phyloP scores from a whole-genome alignment of 2,888 invertebrate genomes.

The Zonitis immaculata region DNA sequence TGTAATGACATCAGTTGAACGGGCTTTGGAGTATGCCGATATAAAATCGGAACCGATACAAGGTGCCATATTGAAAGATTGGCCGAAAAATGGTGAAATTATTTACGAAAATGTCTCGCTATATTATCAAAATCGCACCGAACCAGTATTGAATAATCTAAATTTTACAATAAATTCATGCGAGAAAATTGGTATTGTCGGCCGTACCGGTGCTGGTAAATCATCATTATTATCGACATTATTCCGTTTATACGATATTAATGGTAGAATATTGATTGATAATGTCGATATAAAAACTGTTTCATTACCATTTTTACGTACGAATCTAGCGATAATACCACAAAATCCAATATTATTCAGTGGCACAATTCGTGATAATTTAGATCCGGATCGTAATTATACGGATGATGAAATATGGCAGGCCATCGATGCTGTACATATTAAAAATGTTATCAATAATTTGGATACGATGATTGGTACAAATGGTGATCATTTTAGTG shows the following conservation, averaged over 20 bases:
- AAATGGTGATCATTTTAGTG: conserved; percentile 45
- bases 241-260: conserved; percentile 70
- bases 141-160: conserved; percentile 68
- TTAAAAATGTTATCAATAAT: conserved; percentile 63
- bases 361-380: conserved; percentile 78
- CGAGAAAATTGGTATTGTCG: conserved; percentile 74
- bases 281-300: conserved; percentile 63
- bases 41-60: conserved; percentile 44
- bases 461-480: conserved; percentile 47
- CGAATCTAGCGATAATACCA: conserved; percentile 75
- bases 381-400: conserved; percentile 80
- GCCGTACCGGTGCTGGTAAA: conserved; percentile 80
- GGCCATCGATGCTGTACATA: conserved; percentile 72
- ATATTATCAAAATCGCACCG: conserved; percentile 64
- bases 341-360: conserved; percentile 83
- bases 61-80: conserved; percentile 55
- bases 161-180: conserved; percentile 62
- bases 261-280: conserved; percentile 79
- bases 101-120: conserved; percentile 64
- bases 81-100: conserved; percentile 68
- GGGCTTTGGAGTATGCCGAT: conserved; percentile 54
- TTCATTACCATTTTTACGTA: conserved; percentile 69
- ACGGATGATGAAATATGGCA: conserved; percentile 75
- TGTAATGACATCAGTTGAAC: conserved; percentile 86
- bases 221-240: conserved; percentile 70